Evolutionary conservation across 1,140 invertebrate genomes (phyloP).

Genomic region (Cherax quadricarinatus): DNA sequence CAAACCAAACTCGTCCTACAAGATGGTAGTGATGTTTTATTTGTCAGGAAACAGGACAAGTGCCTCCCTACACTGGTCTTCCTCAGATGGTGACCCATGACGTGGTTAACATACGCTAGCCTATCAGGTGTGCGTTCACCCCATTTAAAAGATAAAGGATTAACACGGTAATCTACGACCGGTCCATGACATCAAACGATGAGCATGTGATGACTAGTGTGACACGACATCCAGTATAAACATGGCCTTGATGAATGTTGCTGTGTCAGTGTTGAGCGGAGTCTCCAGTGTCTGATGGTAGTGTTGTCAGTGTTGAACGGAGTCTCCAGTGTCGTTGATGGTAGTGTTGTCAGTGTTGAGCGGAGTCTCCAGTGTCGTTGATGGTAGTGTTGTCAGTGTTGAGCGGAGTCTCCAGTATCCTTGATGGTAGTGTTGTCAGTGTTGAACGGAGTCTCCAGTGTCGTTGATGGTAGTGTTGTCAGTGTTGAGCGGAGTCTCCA

Average conservation of each 20-base stretch:
- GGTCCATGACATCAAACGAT: neutral
- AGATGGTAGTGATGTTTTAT: too few relatives aligned
- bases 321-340: neutral
- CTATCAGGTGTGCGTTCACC: too few relatives aligned
- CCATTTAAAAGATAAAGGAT: too few relatives aligned
- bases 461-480: neutral
- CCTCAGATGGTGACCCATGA: too few relatives aligned
- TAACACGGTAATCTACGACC: too few relatives aligned
- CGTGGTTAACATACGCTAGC: too few relatives aligned
- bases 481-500: neutral
- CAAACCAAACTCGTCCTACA: neutral
- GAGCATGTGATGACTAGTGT: neutral
- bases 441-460: neutral
- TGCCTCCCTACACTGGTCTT: too few relatives aligned
- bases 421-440: neutral
- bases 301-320: neutral
- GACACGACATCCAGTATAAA: neutral
- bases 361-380: too few relatives aligned
- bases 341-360: neutral
- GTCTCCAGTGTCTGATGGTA: neutral
- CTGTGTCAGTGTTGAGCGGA: neutral
- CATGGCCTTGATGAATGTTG: neutral
- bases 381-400: neutral
- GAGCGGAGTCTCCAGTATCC: neutral
- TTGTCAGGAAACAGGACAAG: too few relatives aligned